Evolutionary conservation across 1,140 invertebrate genomes (phyloP).

Genomic region (Neodiprion pinetum): DNA sequence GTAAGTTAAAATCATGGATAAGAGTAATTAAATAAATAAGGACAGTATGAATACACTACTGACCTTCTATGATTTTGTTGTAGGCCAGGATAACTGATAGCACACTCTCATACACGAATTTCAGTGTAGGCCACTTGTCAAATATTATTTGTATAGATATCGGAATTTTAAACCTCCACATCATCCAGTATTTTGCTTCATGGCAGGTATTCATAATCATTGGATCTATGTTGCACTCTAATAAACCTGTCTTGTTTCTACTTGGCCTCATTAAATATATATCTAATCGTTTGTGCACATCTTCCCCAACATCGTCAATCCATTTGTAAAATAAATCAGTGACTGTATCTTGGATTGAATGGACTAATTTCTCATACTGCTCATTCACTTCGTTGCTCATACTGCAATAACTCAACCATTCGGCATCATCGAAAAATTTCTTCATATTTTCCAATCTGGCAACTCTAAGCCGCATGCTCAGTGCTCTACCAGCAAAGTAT

Average conservation of each 20-base stretch:
- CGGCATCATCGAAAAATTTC: constrained; percentile 70
- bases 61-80: constrained; percentile 75
- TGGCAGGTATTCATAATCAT: constrained; percentile 67
- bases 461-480: constrained; percentile 69
- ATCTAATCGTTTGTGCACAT: constrained; percentile 70
- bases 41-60: constrained; percentile 12
- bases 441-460: constrained; percentile 67
- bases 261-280: constrained; percentile 75
- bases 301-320: constrained; percentile 65
- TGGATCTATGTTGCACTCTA: constrained; percentile 82
- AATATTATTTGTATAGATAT: constrained; percentile 68
- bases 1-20: not conserved
- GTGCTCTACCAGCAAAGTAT: constrained; percentile 73
- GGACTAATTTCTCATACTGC: constrained; percentile 70
- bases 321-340: constrained; percentile 71
- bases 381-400: constrained; percentile 73
- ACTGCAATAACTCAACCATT: constrained; percentile 74
- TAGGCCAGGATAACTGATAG: constrained; percentile 79
- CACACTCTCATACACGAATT: constrained; percentile 76
- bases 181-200: constrained; percentile 75
- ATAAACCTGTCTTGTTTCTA: constrained; percentile 65
- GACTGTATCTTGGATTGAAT: constrained; percentile 71
- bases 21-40: constrained; percentile 1
- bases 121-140: constrained; percentile 68
- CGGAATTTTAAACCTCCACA: constrained; percentile 72